Percentiles rank a stretch among this genome's conserved stretches.
These are phyloP conservation scores for Pantherophis guttatus DNA, from an alignment of 2,113 vertebrate species.

Conservation along the genomic window DNA sequence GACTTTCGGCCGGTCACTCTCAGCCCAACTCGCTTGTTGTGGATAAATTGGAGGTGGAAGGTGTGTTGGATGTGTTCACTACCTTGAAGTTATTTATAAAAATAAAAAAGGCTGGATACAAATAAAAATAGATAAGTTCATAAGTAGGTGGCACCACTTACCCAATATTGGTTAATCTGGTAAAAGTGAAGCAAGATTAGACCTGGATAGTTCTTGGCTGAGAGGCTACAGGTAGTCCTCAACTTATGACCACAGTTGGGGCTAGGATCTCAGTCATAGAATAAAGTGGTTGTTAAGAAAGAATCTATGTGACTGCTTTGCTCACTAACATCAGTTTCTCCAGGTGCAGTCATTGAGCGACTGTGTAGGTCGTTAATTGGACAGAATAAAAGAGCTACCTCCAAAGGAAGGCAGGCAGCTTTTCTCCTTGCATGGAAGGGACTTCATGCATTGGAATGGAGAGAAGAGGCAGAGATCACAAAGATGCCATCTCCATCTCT, in stretches of 20 bases:
- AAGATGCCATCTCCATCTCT: not conserved
- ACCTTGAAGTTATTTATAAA: not conserved
- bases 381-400: not conserved
- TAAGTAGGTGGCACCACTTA: not conserved
- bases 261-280: not conserved
- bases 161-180: not conserved
- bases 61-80: not conserved
- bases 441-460: not conserved
- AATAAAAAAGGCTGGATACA: not conserved
- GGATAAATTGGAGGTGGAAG: not conserved
- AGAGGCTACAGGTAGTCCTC: not conserved
- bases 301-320: not conserved
- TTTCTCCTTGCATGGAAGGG: not conserved
- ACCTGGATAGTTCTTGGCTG: not conserved
- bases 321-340: not conserved
- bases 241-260: not conserved
- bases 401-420: not conserved
- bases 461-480: not conserved
- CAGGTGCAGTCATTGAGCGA: not conserved
- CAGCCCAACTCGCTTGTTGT: not conserved
- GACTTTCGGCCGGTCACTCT: not conserved
- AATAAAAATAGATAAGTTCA: not conserved
- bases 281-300: not conserved
- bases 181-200: not conserved
- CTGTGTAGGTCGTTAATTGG: not conserved